phyloP scores from a whole-genome alignment of 2,888 invertebrate genomes.

The Stenichneumon culpator region DNA sequence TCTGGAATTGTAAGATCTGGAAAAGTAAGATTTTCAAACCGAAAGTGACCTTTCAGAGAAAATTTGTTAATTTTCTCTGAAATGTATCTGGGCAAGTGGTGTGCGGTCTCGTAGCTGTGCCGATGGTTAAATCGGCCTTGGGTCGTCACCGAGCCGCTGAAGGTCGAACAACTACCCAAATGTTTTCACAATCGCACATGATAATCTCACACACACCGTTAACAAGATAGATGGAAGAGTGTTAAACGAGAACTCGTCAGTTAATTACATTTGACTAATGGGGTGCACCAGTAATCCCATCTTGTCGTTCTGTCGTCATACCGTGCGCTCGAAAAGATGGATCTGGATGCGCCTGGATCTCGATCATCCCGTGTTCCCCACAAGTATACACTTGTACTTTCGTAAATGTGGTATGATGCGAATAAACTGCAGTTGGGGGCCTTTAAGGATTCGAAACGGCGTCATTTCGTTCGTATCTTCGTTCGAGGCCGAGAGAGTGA shows the following conservation, averaged over 20 bases:
- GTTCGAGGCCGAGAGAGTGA: conserved; percentile 63
- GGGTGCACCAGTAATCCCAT: conserved; percentile 8
- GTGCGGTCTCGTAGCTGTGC: too few species aligned
- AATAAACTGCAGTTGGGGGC: conserved; percentile 4
- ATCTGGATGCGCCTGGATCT: conserved; percentile 42
- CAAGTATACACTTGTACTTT: not conserved
- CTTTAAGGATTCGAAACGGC: conserved; percentile 50
- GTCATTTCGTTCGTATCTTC: conserved; percentile 48
- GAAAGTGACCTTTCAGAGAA: too few species aligned
- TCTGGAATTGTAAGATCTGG: too few species aligned
- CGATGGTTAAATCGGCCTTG: too few species aligned
- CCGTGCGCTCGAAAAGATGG: conserved; percentile 11
- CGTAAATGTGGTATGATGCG: conserved; percentile 8
- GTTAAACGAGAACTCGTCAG: conserved; percentile 12
- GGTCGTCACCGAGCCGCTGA: not conserved
- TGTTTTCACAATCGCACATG: not conserved
- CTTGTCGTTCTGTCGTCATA: conserved; percentile 35
- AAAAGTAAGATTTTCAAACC: too few species aligned
- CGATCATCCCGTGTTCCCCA: conserved; percentile 22
- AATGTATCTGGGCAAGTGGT: too few species aligned
- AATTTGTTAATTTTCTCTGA: too few species aligned
- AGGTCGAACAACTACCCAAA: not conserved
- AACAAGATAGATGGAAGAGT: not conserved
- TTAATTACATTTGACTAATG: conserved; percentile 40
- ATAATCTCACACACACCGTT: not conserved